Evolutionary conservation across 2,797 vertebrate species (phyloP).

Genomic region (Passerculus sandwichensis): DNA sequence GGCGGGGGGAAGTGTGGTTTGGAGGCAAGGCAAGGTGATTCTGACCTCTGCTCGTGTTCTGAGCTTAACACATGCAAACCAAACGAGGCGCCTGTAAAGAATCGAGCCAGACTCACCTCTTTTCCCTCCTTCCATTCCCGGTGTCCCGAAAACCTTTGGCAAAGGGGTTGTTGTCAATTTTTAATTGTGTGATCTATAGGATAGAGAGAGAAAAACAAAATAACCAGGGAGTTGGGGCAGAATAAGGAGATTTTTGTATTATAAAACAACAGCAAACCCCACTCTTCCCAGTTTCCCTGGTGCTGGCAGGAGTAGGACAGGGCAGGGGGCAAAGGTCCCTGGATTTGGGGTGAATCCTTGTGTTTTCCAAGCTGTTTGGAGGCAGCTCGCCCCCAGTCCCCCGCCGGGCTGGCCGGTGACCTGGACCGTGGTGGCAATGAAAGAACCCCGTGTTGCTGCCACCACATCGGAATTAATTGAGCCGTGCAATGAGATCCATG

Average conservation of each 20-base stretch:
- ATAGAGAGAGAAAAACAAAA: not conserved
- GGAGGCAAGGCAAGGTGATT: not conserved
- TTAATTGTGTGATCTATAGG: conserved; percentile 89
- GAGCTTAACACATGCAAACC: not conserved
- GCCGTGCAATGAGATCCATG: conserved; percentile 31
- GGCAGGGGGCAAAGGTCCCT: not conserved
- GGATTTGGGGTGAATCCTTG: not conserved
- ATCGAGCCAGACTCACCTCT: conserved; percentile 84
- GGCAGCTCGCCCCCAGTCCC: fast-evolving
- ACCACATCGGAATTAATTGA: conserved; percentile 17
- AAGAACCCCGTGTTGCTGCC: conserved; percentile 27
- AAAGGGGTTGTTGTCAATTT: conserved; percentile 98
- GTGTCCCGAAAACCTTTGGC: conserved; percentile 98
- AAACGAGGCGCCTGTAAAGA: fast-evolving
- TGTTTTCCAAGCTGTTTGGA: not conserved
- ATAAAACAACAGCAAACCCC: not conserved
- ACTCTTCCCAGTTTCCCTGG: not conserved
- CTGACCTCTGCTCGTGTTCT: not conserved
- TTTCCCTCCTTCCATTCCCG: conserved; percentile 94
- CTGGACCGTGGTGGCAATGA: not conserved
- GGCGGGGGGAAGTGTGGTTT: not conserved
- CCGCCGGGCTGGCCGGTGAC: not conserved
- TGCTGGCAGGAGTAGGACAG: not conserved
- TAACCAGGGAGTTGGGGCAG: not conserved
- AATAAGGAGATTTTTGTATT: not conserved